Evolutionary conservation across 2,797 vertebrate species (phyloP).

Genomic region (Sus cebifrons): DNA sequence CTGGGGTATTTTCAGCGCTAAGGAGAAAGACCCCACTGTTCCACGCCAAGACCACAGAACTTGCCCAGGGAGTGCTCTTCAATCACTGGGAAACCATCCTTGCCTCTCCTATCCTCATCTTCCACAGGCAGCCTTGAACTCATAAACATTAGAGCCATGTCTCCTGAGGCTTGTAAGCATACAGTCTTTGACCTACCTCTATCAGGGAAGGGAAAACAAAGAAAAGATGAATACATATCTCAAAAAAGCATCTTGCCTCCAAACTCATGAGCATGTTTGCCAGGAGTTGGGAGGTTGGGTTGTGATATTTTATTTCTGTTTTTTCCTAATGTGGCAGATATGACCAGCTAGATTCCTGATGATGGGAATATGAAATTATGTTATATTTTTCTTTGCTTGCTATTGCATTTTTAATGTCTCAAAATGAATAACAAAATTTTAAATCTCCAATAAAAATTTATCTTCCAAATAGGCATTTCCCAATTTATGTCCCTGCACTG

Average conservation of each 20-base stretch:
- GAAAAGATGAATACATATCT: constrained; percentile 32
- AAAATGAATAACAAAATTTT: constrained; percentile 79
- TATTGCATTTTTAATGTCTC: constrained; percentile 75
- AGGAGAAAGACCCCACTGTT: background rate
- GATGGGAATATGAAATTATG: constrained; percentile 63
- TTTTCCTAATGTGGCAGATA: constrained; percentile 42
- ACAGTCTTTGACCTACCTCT: background rate
- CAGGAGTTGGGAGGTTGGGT: background rate
- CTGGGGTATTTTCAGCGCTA: background rate
- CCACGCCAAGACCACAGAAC: background rate
- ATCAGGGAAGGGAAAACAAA: background rate
- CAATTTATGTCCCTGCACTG: constrained; percentile 43
- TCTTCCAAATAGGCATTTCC: constrained; percentile 76
- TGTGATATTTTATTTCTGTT: constrained; percentile 62
- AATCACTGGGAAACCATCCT: background rate
- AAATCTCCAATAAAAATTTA: constrained; percentile 77
- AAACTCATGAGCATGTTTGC: background rate
- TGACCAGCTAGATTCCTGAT: constrained; percentile 72
- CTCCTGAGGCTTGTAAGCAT: background rate
- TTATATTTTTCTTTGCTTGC: constrained; percentile 71
- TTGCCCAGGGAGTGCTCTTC: background rate
- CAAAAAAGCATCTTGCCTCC: background rate
- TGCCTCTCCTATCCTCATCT: background rate
- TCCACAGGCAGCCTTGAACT: background rate
- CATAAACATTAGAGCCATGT: background rate